These are phyloP conservation scores for Drosophila setosimentum DNA, from an alignment of 2,888 invertebrate species.

Conservation along the genomic window DNA sequence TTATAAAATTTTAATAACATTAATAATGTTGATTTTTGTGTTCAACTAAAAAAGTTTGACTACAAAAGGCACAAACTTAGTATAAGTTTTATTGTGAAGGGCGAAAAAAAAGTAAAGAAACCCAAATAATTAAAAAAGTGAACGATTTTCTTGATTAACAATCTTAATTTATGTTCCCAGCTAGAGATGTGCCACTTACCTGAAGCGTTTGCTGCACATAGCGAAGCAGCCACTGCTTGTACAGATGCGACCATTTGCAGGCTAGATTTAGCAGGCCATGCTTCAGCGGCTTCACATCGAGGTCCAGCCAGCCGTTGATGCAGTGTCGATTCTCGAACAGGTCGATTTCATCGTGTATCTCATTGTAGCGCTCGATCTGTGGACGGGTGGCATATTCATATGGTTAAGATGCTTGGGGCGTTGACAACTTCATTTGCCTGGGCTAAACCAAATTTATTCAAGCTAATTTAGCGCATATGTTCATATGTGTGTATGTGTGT, in stretches of 20 bases:
- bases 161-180: neutral
- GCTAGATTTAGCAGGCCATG: conserved; percentile 93
- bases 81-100: neutral
- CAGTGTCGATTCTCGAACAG: conserved; percentile 87
- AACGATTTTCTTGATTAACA: neutral
- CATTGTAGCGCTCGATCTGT: conserved; percentile 83
- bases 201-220: conserved; percentile 90
- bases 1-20: neutral
- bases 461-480: conserved; percentile 67
- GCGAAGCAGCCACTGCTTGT: conserved; percentile 93
- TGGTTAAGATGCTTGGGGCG: conserved; percentile 29
- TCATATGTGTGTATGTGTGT: conserved; percentile 34
- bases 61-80: neutral
- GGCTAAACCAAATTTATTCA: conserved; percentile 67
- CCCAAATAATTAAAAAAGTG: neutral
- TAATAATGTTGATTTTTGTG: neutral
- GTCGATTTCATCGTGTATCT: conserved; percentile 82
- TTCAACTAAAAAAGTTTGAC: neutral
- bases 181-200: conserved; percentile 48
- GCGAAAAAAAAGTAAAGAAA: neutral
- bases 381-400: conserved; percentile 6
- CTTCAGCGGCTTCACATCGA: conserved; percentile 92
- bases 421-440: conserved; percentile 67
- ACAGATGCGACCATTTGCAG: conserved; percentile 95
- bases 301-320: conserved; percentile 91